These are phyloP conservation scores for Drosophila ustulata DNA, from an alignment of 2,888 invertebrate species.

Conservation along the genomic window DNA sequence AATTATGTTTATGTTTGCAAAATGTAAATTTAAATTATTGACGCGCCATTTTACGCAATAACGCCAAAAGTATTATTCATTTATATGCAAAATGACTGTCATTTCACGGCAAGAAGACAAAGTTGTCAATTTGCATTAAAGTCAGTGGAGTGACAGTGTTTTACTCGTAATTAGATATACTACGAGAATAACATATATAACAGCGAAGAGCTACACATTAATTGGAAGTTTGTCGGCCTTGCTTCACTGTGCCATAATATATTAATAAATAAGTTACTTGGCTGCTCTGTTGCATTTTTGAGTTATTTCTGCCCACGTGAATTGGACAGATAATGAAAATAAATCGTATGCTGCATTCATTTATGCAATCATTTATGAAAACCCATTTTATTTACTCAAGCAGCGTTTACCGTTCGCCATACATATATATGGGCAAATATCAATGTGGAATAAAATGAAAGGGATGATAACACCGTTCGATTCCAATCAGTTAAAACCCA, in stretches of 20 bases:
- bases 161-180: neutral
- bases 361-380: constrained; percentile 6
- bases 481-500: constrained; percentile 40
- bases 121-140: neutral
- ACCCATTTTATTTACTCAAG: constrained; percentile 15
- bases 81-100: constrained; percentile 4
- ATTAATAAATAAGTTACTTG: neutral
- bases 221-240: neutral
- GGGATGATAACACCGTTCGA: constrained; percentile 24
- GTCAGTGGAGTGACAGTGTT: neutral
- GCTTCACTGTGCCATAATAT: neutral
- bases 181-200: neutral
- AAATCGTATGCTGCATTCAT: neutral
- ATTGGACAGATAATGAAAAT: neutral
- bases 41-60: constrained; percentile 10
- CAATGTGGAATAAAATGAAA: constrained; percentile 19
- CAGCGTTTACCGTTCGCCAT: constrained; percentile 11
- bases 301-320: neutral
- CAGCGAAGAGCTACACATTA: neutral
- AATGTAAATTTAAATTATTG: constrained; percentile 57
- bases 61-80: neutral
- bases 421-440: constrained; percentile 15
- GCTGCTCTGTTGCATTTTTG: neutral
- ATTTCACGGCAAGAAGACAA: neutral
- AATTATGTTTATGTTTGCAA: constrained; percentile 67